These are phyloP conservation scores for Drosophila sturtevanti DNA, from an alignment of 1,140 invertebrate species.

Conservation along the genomic window DNA sequence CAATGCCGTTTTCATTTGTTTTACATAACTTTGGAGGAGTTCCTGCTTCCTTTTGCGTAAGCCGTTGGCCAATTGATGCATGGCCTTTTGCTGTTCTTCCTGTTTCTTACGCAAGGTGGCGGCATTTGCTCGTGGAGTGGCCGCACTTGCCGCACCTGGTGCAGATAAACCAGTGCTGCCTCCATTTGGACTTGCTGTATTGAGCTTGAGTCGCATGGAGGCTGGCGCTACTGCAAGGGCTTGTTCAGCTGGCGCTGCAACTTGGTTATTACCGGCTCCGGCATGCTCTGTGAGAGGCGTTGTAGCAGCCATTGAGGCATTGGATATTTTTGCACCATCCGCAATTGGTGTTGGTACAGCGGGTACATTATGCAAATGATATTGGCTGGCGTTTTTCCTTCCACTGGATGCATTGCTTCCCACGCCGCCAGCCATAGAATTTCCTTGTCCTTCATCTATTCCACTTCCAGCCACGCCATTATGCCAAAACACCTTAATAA, in stretches of 20 bases:
- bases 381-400: slow-evolving; percentile 71
- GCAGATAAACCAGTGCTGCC: not conserved
- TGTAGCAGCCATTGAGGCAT: slow-evolving; percentile 17
- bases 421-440: slow-evolving; percentile 22
- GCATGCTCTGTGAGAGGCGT: slow-evolving; percentile 26
- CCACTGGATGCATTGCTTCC: slow-evolving; percentile 20
- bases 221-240: slow-evolving; percentile 69
- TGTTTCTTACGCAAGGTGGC: slow-evolving; percentile 78
- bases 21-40: slow-evolving; percentile 78
- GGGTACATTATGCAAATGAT: slow-evolving; percentile 79
- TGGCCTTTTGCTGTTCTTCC: slow-evolving; percentile 81
- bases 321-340: slow-evolving; percentile 72
- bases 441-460: slow-evolving; percentile 29
- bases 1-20: slow-evolving; percentile 79
- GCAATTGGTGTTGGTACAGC: slow-evolving; percentile 71
- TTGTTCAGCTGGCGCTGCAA: slow-evolving; percentile 30
- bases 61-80: slow-evolving; percentile 79
- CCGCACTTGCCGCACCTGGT: slow-evolving; percentile 15
- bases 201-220: slow-evolving; percentile 69
- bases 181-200: slow-evolving; percentile 24
- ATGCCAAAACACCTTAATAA: slow-evolving; percentile 93
- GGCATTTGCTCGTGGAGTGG: slow-evolving; percentile 38
- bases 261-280: slow-evolving; percentile 28
- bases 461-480: slow-evolving; percentile 82
- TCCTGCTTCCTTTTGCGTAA: slow-evolving; percentile 79